Evolutionary conservation across 2,113 vertebrate genomes (phyloP).

Genomic region (Chelonoidis abingdonii): DNA sequence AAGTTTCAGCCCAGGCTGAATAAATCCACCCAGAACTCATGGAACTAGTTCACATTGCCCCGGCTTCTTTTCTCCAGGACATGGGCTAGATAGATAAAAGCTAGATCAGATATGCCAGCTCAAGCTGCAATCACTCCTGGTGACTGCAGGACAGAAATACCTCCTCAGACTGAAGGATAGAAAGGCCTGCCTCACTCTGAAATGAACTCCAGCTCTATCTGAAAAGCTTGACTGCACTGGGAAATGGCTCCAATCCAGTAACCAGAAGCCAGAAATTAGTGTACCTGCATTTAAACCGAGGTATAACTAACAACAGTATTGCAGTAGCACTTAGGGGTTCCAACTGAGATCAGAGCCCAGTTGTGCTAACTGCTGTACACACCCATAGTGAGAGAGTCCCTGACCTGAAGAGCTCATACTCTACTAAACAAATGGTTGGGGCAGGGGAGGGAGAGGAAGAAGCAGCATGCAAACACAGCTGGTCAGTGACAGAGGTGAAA

Average conservation of each 20-base stretch:
- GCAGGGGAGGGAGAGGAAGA: background rate
- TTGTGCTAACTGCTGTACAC: background rate
- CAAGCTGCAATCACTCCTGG: background rate
- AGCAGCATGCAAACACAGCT: background rate
- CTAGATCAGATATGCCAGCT: background rate
- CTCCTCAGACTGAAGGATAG: background rate
- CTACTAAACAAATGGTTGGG: background rate
- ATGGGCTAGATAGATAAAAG: background rate
- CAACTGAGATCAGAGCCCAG: fast-evolving
- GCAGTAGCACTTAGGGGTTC: background rate
- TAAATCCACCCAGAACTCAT: no score
- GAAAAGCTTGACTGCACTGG: background rate
- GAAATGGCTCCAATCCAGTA: background rate
- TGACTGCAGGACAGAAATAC: background rate
- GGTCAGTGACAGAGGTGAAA: background rate
- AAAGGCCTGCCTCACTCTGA: background rate
- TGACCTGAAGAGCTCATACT: background rate
- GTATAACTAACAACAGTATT: background rate
- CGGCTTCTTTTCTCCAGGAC: no score
- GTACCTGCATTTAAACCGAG: background rate
- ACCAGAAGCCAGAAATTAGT: fast-evolving
- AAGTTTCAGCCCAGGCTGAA: no score
- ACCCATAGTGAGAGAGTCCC: background rate
- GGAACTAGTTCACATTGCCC: no score
- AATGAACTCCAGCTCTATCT: background rate